Percentiles rank a stretch among this genome's conserved stretches.
These are phyloP conservation scores for Tipula helvola DNA, from an alignment of 2,888 invertebrate species.

Conservation along the genomic window DNA sequence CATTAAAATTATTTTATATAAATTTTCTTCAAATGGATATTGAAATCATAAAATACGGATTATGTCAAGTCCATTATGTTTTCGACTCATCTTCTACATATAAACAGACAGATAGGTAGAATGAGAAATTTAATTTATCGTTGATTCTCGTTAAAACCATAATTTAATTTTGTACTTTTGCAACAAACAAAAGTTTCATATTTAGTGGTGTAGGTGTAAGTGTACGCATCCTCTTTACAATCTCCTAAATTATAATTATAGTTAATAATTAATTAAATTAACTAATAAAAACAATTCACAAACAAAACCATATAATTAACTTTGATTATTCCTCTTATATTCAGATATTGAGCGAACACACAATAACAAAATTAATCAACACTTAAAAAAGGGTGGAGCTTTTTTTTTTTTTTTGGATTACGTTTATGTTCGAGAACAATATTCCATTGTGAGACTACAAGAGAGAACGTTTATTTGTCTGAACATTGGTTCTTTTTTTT, in stretches of 20 bases:
- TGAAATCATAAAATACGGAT: background rate
- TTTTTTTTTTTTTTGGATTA: no score
- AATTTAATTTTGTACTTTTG: no score
- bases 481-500: background rate
- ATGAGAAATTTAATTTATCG: background rate
- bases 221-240: no score
- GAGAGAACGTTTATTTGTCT: background rate
- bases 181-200: no score
- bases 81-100: background rate
- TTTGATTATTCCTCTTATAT: background rate
- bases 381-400: background rate
- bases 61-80: background rate
- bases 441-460: background rate
- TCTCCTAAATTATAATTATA: background rate
- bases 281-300: background rate
- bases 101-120: background rate
- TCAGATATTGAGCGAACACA: background rate
- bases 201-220: no score
- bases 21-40: background rate
- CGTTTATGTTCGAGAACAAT: background rate
- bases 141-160: no score
- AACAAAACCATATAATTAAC: background rate
- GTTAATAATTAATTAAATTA: background rate
- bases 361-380: background rate
- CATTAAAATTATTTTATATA: background rate